Conservation (phyloP, 1,140 invertebrate species). For the Tetramorium simillimum region DNA sequence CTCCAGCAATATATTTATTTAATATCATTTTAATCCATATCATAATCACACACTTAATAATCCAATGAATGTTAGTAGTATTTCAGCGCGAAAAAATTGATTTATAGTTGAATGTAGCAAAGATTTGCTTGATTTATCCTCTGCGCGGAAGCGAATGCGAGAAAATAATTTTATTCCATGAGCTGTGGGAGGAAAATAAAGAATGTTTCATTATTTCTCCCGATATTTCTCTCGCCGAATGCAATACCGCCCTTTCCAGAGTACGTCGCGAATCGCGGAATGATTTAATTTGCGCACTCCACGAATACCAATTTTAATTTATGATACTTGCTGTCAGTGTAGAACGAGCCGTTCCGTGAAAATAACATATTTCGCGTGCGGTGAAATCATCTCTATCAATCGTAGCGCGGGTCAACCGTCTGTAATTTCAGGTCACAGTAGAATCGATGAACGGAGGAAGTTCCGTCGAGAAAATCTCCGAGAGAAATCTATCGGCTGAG, state of each 20-base stretch:
- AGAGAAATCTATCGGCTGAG: slow-evolving; percentile 4
- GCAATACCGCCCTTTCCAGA: background rate
- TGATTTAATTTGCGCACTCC: slow-evolving; percentile 35
- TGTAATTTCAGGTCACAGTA: slow-evolving; percentile 20
- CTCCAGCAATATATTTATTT: background rate
- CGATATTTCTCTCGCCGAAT: slow-evolving; percentile 37
- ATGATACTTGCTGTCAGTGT: background rate
- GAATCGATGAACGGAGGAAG: slow-evolving; percentile 10
- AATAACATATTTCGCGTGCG: slow-evolving; percentile 22
- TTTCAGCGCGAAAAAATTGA: background rate
- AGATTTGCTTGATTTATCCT: slow-evolving; percentile 14
- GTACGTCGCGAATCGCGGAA: background rate
- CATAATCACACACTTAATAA: background rate
- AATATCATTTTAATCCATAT: background rate
- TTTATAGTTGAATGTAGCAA: too few species aligned
- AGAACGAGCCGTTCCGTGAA: slow-evolving; percentile 1
- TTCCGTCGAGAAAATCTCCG: background rate
- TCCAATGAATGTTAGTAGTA: background rate
- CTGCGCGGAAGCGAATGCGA: background rate
- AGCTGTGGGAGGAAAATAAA: background rate
- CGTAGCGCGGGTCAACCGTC: background rate
- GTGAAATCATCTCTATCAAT: slow-evolving; percentile 41
- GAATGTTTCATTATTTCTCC: slow-evolving; percentile 35
- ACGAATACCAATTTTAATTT: slow-evolving; percentile 53
- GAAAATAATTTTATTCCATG: slow-evolving; percentile 43